Percentiles rank a stretch among this genome's conserved stretches.
Evolutionary conservation across 2,113 vertebrate species (phyloP).

Genomic region (Lates calcarifer): DNA sequence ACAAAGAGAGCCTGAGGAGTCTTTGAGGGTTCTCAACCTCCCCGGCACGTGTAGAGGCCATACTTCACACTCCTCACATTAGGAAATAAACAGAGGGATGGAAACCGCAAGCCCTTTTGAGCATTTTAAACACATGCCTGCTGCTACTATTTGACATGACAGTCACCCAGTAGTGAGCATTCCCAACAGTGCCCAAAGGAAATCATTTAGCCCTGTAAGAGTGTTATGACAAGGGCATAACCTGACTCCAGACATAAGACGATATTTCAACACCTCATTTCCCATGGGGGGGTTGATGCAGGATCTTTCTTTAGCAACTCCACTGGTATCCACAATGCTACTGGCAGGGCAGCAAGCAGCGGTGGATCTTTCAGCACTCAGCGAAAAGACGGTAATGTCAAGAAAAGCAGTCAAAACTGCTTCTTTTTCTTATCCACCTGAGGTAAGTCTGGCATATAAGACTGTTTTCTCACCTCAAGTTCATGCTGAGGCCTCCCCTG

Average conservation of each 20-base stretch:
- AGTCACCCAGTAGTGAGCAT: slow-evolving; percentile 44
- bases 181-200: slow-evolving; percentile 56
- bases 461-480: slow-evolving; percentile 42
- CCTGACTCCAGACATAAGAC: slow-evolving; percentile 45
- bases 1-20: slow-evolving; percentile 23
- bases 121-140: slow-evolving; percentile 47
- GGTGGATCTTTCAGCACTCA: slow-evolving; percentile 51
- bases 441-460: slow-evolving; percentile 31
- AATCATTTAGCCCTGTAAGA: slow-evolving; percentile 53
- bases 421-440: slow-evolving; percentile 22
- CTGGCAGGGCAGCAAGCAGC: neutral
- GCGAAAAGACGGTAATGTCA: slow-evolving; percentile 39
- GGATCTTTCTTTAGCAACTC: slow-evolving; percentile 35
- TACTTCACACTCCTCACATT: slow-evolving; percentile 43
- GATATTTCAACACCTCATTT: slow-evolving; percentile 68
- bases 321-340: slow-evolving; percentile 6
- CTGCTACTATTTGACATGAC: slow-evolving; percentile 54
- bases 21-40: slow-evolving; percentile 14
- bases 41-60: slow-evolving; percentile 39
- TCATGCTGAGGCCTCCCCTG: slow-evolving; percentile 24
- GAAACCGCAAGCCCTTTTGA: slow-evolving; percentile 44
- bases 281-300: slow-evolving; percentile 38
- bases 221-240: slow-evolving; percentile 63
- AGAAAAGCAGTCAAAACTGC: slow-evolving; percentile 25
- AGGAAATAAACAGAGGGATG: slow-evolving; percentile 50